Evolutionary conservation across 2,797 vertebrate species (phyloP).

Genomic region (Coilia nasus): DNA sequence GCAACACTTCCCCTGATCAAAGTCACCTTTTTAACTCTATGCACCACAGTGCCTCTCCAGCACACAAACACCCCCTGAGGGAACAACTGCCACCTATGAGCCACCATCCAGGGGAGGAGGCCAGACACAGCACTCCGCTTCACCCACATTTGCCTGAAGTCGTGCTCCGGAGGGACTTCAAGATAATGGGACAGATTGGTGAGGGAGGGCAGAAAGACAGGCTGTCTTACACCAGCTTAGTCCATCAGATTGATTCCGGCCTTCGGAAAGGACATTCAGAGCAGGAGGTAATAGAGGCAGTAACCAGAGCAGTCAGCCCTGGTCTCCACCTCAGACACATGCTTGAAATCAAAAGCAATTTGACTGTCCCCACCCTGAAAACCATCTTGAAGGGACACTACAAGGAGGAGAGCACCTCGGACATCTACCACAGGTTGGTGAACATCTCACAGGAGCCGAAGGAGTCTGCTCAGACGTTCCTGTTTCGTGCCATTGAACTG

Average conservation of each 20-base stretch:
- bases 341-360: slow-evolving; percentile 43
- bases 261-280: too few relatives aligned
- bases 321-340: slow-evolving; percentile 33
- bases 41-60: not conserved
- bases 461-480: slow-evolving; percentile 48
- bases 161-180: too few relatives aligned
- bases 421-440: slow-evolving; percentile 44
- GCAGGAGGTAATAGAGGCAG: too few relatives aligned
- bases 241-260: slow-evolving; percentile 2
- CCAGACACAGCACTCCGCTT: too few relatives aligned
- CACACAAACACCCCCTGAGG: not conserved
- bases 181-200: too few relatives aligned
- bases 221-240: not conserved
- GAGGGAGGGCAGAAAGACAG: too few relatives aligned
- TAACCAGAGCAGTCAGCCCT: slow-evolving; percentile 36
- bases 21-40: not conserved
- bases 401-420: slow-evolving; percentile 51
- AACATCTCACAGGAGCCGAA: slow-evolving; percentile 39
- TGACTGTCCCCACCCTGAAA: slow-evolving; percentile 29
- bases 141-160: too few relatives aligned
- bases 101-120: too few relatives aligned
- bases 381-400: slow-evolving; percentile 45
- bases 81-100: too few relatives aligned
- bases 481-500: slow-evolving; percentile 32
- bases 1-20: slow-evolving; percentile 9